Evolutionary conservation across 1,140 invertebrate species (phyloP), one percentile per base, ranked within the genome.

Genomic region (Antheraea mylitta): DNA sequence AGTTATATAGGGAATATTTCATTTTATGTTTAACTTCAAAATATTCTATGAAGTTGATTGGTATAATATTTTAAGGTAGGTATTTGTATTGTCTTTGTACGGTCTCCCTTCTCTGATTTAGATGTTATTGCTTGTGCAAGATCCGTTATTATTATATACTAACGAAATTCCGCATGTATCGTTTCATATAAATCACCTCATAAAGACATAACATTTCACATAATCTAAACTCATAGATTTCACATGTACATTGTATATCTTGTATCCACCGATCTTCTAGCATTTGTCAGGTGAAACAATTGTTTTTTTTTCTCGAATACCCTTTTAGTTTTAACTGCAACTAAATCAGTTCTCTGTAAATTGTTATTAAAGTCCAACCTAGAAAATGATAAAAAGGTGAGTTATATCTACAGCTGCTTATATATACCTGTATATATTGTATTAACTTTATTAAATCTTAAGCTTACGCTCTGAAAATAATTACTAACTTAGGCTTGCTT

Each of bases 111-210:
- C 45, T 53, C 45, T 53, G 45, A 53, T 16, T 76, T 66, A 69
- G 16, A 16, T 53, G 16, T 53, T 42, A 53, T 13, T 83, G 85
- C 81, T 88, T 87, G 77, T 69, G 80, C 83, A 72, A 61, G 18
- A 30, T 30, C 22, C 19, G 18, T 30, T 9, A 30, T 30, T 61
- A 61, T 22, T 30, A 22, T 61, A 30, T 19, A 61, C 19, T 61
- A 53, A 61, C 9, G 76, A 77, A 81, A 81, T 72, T 79, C 74
- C 72, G 88, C 87, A 91, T 90, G 89, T 53, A 37, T 64, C 72
- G 81, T 82, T 72, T 69, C 70, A 79, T 86, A 87, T 83, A 89
- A 87, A 75, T 85, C 87, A 90, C 83, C 83, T 90, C 83, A 85
- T 81, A 64, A 75, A 80, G 74, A 82, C 84, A 81, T 81, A 77